phyloP scores from a whole-genome alignment of 2,888 invertebrate genomes.

The Drosophila eohydei region DNA sequence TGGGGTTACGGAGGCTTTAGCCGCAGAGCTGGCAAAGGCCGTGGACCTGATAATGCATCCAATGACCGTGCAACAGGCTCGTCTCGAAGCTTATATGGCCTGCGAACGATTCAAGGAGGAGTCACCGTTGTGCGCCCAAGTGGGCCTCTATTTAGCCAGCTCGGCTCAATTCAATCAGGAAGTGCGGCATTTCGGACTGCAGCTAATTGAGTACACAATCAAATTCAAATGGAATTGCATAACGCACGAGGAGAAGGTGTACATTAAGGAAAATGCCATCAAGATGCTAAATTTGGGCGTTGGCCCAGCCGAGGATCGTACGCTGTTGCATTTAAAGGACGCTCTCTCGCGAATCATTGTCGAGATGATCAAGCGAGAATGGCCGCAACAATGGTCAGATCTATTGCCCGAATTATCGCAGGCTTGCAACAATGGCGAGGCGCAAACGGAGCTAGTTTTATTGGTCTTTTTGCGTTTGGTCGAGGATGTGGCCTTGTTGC shows the following conservation, averaged over 20 bases:
- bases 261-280: conserved; percentile 96
- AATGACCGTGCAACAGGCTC: conserved; percentile 90
- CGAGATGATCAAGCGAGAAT: conserved; percentile 98
- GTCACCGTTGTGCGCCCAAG: conserved; percentile 94
- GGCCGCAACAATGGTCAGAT: conserved; percentile 98
- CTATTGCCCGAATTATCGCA: conserved; percentile 92
- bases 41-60: conserved; percentile 94
- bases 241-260: conserved; percentile 93
- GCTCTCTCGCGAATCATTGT: conserved; percentile 96
- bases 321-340: conserved; percentile 91
- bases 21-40: conserved; percentile 91
- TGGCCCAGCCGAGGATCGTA: conserved; percentile 89
- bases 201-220: conserved; percentile 96
- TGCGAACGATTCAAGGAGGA: conserved; percentile 89
- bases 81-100: conserved; percentile 93
- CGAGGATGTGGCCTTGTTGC: conserved; percentile 96
- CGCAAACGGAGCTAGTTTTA: conserved; percentile 95
- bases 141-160: conserved; percentile 91
- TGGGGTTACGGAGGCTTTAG: conserved; percentile 84
- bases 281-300: conserved; percentile 92
- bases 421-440: conserved; percentile 92
- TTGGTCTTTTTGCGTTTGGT: conserved; percentile 95
- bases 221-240: conserved; percentile 97
- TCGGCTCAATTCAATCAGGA: conserved; percentile 90
- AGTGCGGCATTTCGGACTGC: conserved; percentile 95